Percentiles rank a stretch among this genome's conserved stretches.
These are phyloP conservation scores for Sapajus apella DNA, from an alignment of 2,113 vertebrate genomes.

Conservation along the genomic window DNA sequence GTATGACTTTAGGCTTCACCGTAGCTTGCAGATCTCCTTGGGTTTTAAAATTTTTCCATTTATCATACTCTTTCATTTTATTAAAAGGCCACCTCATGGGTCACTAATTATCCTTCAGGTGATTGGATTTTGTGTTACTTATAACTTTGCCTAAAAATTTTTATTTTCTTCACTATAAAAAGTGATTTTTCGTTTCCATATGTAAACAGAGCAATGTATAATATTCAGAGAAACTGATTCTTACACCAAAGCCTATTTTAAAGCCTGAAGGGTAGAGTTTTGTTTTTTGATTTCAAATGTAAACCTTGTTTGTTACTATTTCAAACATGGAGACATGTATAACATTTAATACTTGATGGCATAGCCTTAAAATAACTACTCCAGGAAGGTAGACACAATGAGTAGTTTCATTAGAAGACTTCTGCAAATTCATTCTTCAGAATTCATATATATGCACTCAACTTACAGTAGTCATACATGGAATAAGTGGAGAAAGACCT, in stretches of 20 bases:
- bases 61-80: neutral
- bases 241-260: neutral
- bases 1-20: neutral
- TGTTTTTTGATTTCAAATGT: neutral
- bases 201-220: neutral
- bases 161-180: constrained; percentile 2
- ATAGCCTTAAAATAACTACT: neutral
- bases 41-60: neutral
- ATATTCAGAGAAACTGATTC: neutral
- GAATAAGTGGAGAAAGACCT: neutral
- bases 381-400: neutral
- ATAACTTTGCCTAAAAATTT: neutral
- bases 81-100: neutral
- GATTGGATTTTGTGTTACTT: constrained; percentile 7
- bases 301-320: neutral
- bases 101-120: neutral
- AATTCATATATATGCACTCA: neutral
- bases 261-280: neutral
- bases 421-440: neutral
- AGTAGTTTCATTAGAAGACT: neutral
- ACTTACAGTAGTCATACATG: neutral
- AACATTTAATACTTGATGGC: neutral
- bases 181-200: neutral
- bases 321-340: neutral
- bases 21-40: neutral